These are phyloP conservation scores for Chelidonichthys spinosus DNA, from an alignment of 2,797 vertebrate genomes.

Conservation along the genomic window DNA sequence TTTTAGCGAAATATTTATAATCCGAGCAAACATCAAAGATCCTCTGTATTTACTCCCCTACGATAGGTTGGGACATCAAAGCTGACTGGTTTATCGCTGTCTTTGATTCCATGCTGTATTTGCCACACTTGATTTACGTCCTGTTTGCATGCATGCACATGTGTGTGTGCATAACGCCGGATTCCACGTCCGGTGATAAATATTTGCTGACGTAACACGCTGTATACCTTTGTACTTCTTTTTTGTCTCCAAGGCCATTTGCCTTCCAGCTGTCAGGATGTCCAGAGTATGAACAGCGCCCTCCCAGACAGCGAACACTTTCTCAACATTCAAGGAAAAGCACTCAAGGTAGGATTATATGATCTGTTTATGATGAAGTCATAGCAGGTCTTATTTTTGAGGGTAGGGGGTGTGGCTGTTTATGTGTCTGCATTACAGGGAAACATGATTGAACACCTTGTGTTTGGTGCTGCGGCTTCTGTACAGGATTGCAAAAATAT, in stretches of 20 bases:
- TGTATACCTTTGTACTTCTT: constrained; percentile 9
- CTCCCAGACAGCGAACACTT: constrained; percentile 89
- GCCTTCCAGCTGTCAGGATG: constrained; percentile 88
- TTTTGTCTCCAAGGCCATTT: constrained; percentile 85
- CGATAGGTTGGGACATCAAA: constrained; percentile 41
- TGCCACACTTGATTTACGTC: constrained; percentile 45
- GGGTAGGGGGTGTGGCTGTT: neutral
- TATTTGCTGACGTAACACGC: neutral
- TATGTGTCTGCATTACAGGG: neutral
- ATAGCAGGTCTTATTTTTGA: constrained; percentile 3
- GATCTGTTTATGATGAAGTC: neutral
- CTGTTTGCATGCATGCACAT: constrained; percentile 8
- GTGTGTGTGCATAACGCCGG: constrained; percentile 19
- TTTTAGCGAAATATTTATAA: constrained; percentile 43
- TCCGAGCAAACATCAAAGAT: constrained; percentile 45
- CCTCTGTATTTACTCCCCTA: constrained; percentile 41
- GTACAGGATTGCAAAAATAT: constrained; percentile 1
- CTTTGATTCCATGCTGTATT: constrained; percentile 56
- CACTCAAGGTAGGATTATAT: constrained; percentile 85
- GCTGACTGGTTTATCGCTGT: constrained; percentile 36
- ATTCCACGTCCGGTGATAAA: constrained; percentile 11
- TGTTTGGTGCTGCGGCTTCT: neutral
- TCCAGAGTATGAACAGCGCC: constrained; percentile 80
- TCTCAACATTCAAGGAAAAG: constrained; percentile 88
- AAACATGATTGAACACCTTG: constrained; percentile 2